Conservation (phyloP, 2,888 invertebrate genomes). For the Ichneumon xanthorius region DNA sequence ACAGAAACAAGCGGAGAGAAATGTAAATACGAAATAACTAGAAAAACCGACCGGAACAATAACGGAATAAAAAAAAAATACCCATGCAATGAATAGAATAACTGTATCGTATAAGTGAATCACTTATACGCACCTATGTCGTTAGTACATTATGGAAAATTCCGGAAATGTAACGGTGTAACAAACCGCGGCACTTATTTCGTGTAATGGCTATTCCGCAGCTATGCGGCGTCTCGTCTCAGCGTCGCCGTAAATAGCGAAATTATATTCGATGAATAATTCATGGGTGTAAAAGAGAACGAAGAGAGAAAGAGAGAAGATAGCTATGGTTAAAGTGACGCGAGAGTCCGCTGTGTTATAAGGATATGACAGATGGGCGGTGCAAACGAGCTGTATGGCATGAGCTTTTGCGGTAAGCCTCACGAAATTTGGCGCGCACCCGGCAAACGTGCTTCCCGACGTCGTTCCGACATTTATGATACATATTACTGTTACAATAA, state of each 20-base stretch:
- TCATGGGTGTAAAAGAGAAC: constrained; percentile 32
- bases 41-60: neutral
- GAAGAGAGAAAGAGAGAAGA: constrained; percentile 23
- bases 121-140: neutral
- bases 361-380: constrained; percentile 61
- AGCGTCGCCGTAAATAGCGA: constrained; percentile 57
- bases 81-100: neutral
- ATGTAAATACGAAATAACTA: neutral
- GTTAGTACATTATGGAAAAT: constrained; percentile 30
- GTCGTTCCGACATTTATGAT: constrained; percentile 12
- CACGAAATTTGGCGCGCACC: constrained; percentile 59
- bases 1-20: neutral
- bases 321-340: constrained; percentile 12
- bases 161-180: constrained; percentile 22
- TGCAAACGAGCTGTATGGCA: constrained; percentile 31
- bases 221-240: constrained; percentile 34
- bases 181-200: constrained; percentile 38
- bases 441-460: constrained; percentile 55
- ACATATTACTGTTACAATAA: neutral
- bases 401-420: constrained; percentile 60
- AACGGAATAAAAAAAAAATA: neutral
- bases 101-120: neutral
- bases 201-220: constrained; percentile 12
- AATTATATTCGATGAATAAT: constrained; percentile 64
- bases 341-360: constrained; percentile 38